A percentile compares a stretch with the other conserved stretches of the same genome.
Evolutionary conservation across 2,113 vertebrate genomes (phyloP).

Genomic region (Siniperca chuatsi): DNA sequence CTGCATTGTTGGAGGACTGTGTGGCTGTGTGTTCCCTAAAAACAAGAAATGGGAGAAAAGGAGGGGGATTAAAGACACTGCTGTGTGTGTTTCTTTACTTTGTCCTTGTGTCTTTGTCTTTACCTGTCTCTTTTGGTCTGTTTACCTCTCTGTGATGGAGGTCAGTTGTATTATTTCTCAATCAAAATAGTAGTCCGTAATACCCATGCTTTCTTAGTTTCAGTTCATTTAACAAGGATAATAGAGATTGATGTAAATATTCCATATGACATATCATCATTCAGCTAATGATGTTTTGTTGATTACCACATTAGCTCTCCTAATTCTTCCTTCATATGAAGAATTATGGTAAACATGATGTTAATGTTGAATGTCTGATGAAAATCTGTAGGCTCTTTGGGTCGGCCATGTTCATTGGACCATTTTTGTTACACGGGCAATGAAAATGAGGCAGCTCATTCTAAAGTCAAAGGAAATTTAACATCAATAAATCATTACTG

Average conservation of each 20-base stretch:
- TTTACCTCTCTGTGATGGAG: slow-evolving; percentile 42
- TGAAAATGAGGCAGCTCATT: slow-evolving; percentile 38
- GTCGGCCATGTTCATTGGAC: slow-evolving; percentile 28
- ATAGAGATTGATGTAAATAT: slow-evolving; percentile 75
- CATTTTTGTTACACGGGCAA: slow-evolving; percentile 1
- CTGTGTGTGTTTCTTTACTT: slow-evolving; percentile 13
- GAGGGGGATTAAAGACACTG: background rate
- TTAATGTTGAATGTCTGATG: slow-evolving; percentile 46
- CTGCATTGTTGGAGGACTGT: slow-evolving; percentile 7
- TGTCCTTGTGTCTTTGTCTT: slow-evolving; percentile 44
- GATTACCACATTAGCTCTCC: slow-evolving; percentile 62
- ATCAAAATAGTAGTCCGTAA: slow-evolving; percentile 52
- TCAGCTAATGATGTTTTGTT: slow-evolving; percentile 69
- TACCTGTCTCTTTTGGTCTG: slow-evolving; percentile 18
- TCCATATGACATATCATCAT: slow-evolving; percentile 62
- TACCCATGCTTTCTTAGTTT: slow-evolving; percentile 47
- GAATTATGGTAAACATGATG: slow-evolving; percentile 49
- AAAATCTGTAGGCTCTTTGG: slow-evolving; percentile 31
- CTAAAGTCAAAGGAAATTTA: slow-evolving; percentile 52
- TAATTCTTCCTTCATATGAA: slow-evolving; percentile 52
- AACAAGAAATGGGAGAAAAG: background rate
- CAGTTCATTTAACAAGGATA: slow-evolving; percentile 67
- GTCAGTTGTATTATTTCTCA: slow-evolving; percentile 55
- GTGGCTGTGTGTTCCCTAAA: slow-evolving; percentile 25
- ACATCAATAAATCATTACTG: slow-evolving; percentile 51